Base-by-base conservation (phyloP, 1,140 invertebrate genomes). In the Oryzaephilus surinamensis region DNA sequence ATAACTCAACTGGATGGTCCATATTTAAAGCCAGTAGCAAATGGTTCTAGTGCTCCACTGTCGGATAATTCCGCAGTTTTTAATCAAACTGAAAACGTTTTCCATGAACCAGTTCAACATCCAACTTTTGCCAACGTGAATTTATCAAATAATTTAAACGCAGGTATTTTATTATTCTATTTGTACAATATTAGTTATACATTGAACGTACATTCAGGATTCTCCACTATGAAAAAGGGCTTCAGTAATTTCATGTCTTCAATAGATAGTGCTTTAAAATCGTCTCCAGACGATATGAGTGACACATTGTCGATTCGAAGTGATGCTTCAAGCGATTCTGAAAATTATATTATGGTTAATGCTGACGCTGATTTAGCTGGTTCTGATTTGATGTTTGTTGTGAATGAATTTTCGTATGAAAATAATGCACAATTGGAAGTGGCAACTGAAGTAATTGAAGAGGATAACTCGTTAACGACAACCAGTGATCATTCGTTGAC, bases 371-470 rank as follows among this genome's bases (percentile, higher is more conserved):
- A 43, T 55, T 65, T 70, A 2, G 13, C 43, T 19, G 48, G 50
- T 37, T 34, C 43, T 7, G 52, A 55, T 32, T 41, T 43, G 18
- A 75, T 77, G 57, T 80, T 79, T 55, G 60, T 64, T 60, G 69
- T 63, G 6, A 41, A 41, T 18, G 54, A 52, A 19, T 55, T 55
- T 31, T 38, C 46, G 3, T 27, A 32, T 8, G 53, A 57, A 28
- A 24, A 4, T 6, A 40, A 42, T 30, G 46, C 49, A 16, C 27
- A 41, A 1, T 76, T 81, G 17, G 90, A 93, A 58, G 75, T 88
- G 14, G 91, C 86, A 5, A 80, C 78, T 23, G 90, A 94, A 60
- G 81, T 87, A 8, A 70, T 84, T 14, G 87, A 92, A 60, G 23
- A 24, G 3, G 83, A 87, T 46, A 68, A 71, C 55, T 54, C 71